Evolutionary conservation across 2,888 invertebrate genomes (phyloP).

Genomic region (Sarcophaga caerulescens): DNA sequence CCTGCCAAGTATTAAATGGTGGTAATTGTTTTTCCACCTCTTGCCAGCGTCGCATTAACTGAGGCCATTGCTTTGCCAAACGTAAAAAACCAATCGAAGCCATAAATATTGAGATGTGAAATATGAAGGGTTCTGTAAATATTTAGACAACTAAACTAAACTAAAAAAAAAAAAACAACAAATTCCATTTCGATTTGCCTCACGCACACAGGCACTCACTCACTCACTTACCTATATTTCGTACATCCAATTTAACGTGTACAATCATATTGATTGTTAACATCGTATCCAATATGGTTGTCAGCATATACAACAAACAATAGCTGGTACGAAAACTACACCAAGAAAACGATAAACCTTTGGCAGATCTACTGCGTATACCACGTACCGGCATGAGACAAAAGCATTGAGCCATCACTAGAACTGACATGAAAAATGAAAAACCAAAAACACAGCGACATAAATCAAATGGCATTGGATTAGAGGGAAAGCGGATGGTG

Average conservation of each 20-base stretch:
- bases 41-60: slow-evolving; percentile 77
- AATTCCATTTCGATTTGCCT: too few species aligned
- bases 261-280: slow-evolving; percentile 72
- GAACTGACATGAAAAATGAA: slow-evolving; percentile 69
- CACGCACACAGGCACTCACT: too few species aligned
- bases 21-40: slow-evolving; percentile 75
- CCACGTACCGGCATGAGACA: slow-evolving; percentile 78
- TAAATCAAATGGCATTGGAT: neutral
- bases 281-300: slow-evolving; percentile 72
- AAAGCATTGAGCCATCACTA: slow-evolving; percentile 77
- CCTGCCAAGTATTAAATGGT: slow-evolving; percentile 63
- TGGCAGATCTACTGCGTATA: slow-evolving; percentile 70
- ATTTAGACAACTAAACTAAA: neutral
- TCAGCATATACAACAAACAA: slow-evolving; percentile 72
- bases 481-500: neutral
- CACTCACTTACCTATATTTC: slow-evolving; percentile 74
- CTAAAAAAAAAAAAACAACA: too few species aligned
- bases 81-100: slow-evolving; percentile 80
- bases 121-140: slow-evolving; percentile 77
- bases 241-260: slow-evolving; percentile 73
- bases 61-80: slow-evolving; percentile 77
- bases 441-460: neutral
- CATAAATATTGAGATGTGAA: slow-evolving; percentile 75
- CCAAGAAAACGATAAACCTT: slow-evolving; percentile 79
- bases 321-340: slow-evolving; percentile 75